phyloP scores from a whole-genome alignment of 2,113 vertebrate genomes.

The Triplophysa siluroides region DNA sequence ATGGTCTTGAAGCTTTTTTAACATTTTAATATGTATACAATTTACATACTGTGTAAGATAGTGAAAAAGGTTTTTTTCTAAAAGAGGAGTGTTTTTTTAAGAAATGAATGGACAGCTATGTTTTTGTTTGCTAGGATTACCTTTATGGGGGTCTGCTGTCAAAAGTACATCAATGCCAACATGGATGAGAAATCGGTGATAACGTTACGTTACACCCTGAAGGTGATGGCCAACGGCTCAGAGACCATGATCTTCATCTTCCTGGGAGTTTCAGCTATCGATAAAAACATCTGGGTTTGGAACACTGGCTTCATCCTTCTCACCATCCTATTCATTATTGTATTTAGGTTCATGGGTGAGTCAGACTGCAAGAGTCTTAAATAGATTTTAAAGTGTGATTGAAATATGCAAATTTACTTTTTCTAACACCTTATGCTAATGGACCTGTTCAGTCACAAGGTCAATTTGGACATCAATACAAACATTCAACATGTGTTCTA shows the following conservation, averaged over 20 bases:
- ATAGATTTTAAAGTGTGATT: not conserved
- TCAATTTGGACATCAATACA: too few species aligned
- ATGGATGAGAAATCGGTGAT: constrained; percentile 86
- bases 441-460: too few species aligned
- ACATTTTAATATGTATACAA: too few species aligned
- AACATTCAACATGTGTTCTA: too few species aligned
- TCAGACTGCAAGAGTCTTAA: not conserved
- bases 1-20: not conserved
- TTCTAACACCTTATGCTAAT: too few species aligned
- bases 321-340: constrained; percentile 86
- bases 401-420: not conserved
- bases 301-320: constrained; percentile 93
- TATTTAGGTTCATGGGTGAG: constrained; percentile 92
- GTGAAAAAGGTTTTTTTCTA: too few species aligned
- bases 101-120: too few species aligned
- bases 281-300: constrained; percentile 88
- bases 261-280: constrained; percentile 91
- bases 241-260: constrained; percentile 98
- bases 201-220: constrained; percentile 87
- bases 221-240: constrained; percentile 91
- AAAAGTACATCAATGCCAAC: constrained; percentile 93
- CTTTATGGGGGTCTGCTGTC: constrained; percentile 92
- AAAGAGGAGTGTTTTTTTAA: too few species aligned
- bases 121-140: constrained; percentile 73
- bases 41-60: too few species aligned